Evolutionary conservation across 2,113 vertebrate genomes (phyloP).

Genomic region (Hirundichthys speculiger): DNA sequence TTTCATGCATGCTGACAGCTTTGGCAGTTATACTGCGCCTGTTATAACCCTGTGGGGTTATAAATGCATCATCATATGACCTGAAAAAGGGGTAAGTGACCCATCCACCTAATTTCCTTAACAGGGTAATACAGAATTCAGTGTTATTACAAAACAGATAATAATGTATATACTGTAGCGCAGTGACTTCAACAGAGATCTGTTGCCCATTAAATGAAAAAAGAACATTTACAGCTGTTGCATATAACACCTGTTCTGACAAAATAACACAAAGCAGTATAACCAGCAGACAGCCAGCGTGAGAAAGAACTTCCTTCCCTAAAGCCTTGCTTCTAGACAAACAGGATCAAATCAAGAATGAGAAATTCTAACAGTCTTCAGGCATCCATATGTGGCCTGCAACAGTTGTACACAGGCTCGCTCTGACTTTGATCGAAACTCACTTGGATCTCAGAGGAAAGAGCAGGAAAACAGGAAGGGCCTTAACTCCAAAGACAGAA

Average conservation of each 20-base stretch:
- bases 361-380: conserved; percentile 45
- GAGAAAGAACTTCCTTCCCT: conserved; percentile 55
- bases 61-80: no score
- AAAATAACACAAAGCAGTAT: conserved; percentile 31
- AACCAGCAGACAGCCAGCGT: conserved; percentile 38
- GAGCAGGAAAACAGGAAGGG: conserved; percentile 60
- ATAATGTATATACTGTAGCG: neutral
- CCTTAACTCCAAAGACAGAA: conserved; percentile 34
- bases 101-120: neutral
- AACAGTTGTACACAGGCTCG: conserved; percentile 23
- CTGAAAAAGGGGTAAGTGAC: neutral
- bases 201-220: conserved; percentile 9
- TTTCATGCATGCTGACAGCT: neutral
- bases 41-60: no score
- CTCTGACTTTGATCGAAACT: conserved; percentile 53
- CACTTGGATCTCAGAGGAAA: conserved; percentile 48
- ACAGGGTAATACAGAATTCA: neutral
- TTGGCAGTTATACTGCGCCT: neutral
- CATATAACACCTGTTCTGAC: conserved; percentile 49
- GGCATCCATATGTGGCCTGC: conserved; percentile 51
- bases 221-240: neutral
- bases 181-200: neutral
- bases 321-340: conserved; percentile 49
- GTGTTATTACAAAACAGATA: conserved; percentile 7
- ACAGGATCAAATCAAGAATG: conserved; percentile 55